These are phyloP conservation scores for Megalopta genalis DNA, from an alignment of 1,140 invertebrate species.

Conservation along the genomic window DNA sequence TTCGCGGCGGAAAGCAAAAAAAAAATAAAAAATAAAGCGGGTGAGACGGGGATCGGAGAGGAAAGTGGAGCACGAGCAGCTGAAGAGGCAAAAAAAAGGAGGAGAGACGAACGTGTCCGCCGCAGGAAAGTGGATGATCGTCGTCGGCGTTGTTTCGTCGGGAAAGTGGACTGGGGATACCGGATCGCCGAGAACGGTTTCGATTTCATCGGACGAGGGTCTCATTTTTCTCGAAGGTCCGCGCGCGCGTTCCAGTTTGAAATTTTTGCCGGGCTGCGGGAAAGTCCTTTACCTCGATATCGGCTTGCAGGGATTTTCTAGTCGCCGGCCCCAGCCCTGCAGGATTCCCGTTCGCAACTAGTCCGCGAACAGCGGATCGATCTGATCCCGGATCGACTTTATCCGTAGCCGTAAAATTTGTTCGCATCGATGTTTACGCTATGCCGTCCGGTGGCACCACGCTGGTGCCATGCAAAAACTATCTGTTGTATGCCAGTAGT, in stretches of 20 bases:
- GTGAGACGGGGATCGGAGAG: background rate
- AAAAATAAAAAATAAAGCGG: too few relatives aligned
- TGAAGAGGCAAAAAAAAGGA: background rate
- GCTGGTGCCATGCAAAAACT: too few relatives aligned
- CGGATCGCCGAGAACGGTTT: conserved; percentile 53
- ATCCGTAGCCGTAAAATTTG: too few relatives aligned
- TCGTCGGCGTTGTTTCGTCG: conserved; percentile 42
- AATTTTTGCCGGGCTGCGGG: conserved; percentile 39
- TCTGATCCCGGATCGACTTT: too few relatives aligned
- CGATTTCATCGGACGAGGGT: conserved; percentile 54
- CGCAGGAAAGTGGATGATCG: conserved; percentile 60
- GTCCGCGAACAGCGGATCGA: too few relatives aligned
- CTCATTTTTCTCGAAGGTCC: conserved; percentile 40
- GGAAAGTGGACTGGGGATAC: conserved; percentile 58
- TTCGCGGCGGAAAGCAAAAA: conserved; percentile 31
- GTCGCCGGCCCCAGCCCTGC: too few relatives aligned
- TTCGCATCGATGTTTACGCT: too few relatives aligned
- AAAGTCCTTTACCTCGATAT: conserved; percentile 25
- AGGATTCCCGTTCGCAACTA: too few relatives aligned
- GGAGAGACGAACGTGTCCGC: conserved; percentile 12
- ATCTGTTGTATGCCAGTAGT: too few relatives aligned
- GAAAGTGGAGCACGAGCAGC: conserved; percentile 56
- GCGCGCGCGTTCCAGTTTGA: conserved; percentile 35
- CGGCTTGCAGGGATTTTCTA: background rate
- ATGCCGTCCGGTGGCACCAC: too few relatives aligned